Percentiles rank a stretch among this genome's conserved stretches.
These are phyloP conservation scores for Bettongia penicillata DNA, from an alignment of 2,113 vertebrate species.

Conservation along the genomic window DNA sequence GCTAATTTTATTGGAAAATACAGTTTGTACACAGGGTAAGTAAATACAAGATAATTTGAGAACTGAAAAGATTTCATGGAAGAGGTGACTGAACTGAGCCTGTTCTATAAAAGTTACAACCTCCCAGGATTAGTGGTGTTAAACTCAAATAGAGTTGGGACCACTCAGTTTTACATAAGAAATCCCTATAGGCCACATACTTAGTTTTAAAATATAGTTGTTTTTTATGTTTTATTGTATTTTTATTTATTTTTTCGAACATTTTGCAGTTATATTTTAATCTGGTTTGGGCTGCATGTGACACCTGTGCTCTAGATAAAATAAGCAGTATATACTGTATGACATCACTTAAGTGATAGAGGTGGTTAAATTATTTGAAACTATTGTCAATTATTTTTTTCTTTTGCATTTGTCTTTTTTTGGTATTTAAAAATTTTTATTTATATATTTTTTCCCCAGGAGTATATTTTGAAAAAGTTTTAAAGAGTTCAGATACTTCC, in stretches of 20 bases:
- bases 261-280: not conserved
- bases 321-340: slow-evolving; percentile 10
- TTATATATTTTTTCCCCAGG: slow-evolving; percentile 81
- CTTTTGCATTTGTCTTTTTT: slow-evolving; percentile 41
- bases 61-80: no score
- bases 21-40: not conserved
- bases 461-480: slow-evolving; percentile 98
- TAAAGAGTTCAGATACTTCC: slow-evolving; percentile 98
- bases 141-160: not conserved
- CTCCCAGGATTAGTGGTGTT: not conserved
- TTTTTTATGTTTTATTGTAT: not conserved
- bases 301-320: not conserved
- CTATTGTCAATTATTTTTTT: slow-evolving; percentile 36
- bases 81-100: no score
- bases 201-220: not conserved
- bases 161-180: not conserved
- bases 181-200: not conserved
- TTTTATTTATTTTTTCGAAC: not conserved
- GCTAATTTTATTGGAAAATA: not conserved
- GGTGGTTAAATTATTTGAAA: slow-evolving; percentile 19
- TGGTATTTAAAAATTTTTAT: slow-evolving; percentile 36
- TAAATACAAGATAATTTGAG: no score
- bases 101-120: not conserved
- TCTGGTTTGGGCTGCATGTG: not conserved
- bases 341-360: slow-evolving; percentile 28